Evolutionary conservation across 2,888 invertebrate species (phyloP).

Genomic region (Stenurella melanura): DNA sequence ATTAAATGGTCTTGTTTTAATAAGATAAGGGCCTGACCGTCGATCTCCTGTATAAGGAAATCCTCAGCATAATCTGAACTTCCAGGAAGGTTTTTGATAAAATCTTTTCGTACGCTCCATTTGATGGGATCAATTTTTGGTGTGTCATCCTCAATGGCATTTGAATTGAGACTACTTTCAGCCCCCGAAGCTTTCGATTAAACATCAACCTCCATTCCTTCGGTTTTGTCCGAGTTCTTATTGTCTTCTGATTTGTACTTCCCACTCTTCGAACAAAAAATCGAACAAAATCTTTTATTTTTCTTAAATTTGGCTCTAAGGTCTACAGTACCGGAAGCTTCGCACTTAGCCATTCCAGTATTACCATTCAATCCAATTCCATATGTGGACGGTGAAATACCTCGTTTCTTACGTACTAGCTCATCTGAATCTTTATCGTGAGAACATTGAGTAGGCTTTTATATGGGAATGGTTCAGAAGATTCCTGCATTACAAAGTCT

Average conservation of each 20-base stretch:
- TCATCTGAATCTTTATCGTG: constrained; percentile 82
- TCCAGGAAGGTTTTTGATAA: constrained; percentile 89
- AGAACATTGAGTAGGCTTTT: constrained; percentile 73
- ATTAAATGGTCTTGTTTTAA: constrained; percentile 96
- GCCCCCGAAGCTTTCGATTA: constrained; percentile 72
- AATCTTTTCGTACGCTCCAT: constrained; percentile 87
- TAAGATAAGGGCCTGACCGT: constrained; percentile 94
- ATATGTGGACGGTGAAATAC: constrained; percentile 62
- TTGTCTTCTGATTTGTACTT: constrained; percentile 67
- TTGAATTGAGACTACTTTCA: constrained; percentile 72
- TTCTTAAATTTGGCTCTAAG: constrained; percentile 82
- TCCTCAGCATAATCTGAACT: constrained; percentile 96
- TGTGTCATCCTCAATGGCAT: constrained; percentile 71
- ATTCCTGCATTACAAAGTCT: constrained; percentile 97
- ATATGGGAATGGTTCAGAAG: constrained; percentile 92
- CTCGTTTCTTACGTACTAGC: constrained; percentile 83
- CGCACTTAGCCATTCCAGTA: constrained; percentile 80
- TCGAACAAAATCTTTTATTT: constrained; percentile 85
- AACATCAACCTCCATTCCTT: constrained; percentile 71
- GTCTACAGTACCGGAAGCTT: constrained; percentile 83
- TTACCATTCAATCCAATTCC: constrained; percentile 69
- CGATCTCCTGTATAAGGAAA: constrained; percentile 96
- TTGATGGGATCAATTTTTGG: constrained; percentile 79
- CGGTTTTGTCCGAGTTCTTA: constrained; percentile 69
- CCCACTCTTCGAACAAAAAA: constrained; percentile 79